Evolutionary conservation across 2,113 vertebrate genomes (phyloP), one percentile per base, ranked within the genome.

Genomic region (Notiomystis cincta): DNA sequence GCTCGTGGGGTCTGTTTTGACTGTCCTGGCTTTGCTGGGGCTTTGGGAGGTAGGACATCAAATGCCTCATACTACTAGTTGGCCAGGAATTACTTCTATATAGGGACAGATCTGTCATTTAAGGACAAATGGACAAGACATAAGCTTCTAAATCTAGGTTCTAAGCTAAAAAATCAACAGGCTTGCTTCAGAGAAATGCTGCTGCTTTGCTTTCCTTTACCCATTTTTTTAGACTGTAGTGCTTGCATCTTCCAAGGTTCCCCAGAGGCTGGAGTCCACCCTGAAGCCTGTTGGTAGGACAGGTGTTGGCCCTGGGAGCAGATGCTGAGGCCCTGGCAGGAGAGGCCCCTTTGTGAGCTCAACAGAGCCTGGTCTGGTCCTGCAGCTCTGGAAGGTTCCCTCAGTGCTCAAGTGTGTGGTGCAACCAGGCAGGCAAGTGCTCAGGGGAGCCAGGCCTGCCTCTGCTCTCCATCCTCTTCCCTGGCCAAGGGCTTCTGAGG

Each of bases 1-100:
- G 33, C 35, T 84, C 0, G 0, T 0, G 1, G 21, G 4, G 33
- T 51, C 25, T 56, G 50, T 48, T 53, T 53, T 30, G 45, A 31
- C 37, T n/a, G 30, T 42, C 53, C 50, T 37, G 38, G 23, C 22
- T 44, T n/a, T 94, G 50, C 66, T 65, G 11, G 31, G 23, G 6
- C 17, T 35, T 12, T 15, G 33, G 70, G 44, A 71, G 25, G n/a
- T 31, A 35, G 58, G 31, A 40, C n/a, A 48, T 7, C 1, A 11
- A 40, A 28, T 37, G 19, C 45, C 47, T 42, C 5, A 2, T 58
- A 4, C 10, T 28, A 1, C 25, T 71, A 47, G 31, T 10, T 69
- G 45, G 13, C 31, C 12, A 61, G 24, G 30, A 81, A n/a, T 70
- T 65, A 47, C 9, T 69, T 83, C 35, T 54, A 1, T 30, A 3